phyloP scores from a whole-genome alignment of 1,140 invertebrate genomes.

The Semibalanus balanoides region DNA sequence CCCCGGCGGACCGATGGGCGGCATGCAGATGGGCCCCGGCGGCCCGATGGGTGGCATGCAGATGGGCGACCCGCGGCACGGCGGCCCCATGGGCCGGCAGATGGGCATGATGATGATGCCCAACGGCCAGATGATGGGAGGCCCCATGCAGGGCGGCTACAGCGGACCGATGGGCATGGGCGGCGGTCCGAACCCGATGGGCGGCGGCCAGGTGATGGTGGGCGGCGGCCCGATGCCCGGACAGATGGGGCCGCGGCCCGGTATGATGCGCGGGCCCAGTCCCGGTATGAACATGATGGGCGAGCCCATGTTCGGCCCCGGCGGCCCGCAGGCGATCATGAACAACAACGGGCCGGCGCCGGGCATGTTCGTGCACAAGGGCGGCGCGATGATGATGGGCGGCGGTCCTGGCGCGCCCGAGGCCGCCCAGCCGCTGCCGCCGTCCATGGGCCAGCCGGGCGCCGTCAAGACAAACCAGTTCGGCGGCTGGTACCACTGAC shows the following conservation, averaged over 20 bases:
- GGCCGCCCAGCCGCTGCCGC: slow-evolving; percentile 51
- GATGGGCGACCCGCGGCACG: slow-evolving; percentile 5
- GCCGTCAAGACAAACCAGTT: slow-evolving; percentile 44
- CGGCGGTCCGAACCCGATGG: slow-evolving; percentile 23
- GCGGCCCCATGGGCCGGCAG: slow-evolving; percentile 22
- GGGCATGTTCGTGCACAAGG: slow-evolving; percentile 9
- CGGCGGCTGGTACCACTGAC: slow-evolving; percentile 5
- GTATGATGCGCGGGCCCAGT: background rate
- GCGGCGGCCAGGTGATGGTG: slow-evolving; percentile 28
- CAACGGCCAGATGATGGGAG: slow-evolving; percentile 26
- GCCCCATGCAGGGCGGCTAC: slow-evolving; percentile 22
- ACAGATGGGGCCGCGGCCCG: slow-evolving; percentile 23
- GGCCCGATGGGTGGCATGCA: slow-evolving; percentile 26
- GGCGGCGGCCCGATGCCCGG: slow-evolving; percentile 24
- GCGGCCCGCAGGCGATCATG: slow-evolving; percentile 22
- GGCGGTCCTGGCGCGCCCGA: slow-evolving; percentile 38
- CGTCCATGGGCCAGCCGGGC: slow-evolving; percentile 56
- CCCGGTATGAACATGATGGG: slow-evolving; percentile 19
- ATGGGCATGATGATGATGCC: slow-evolving; percentile 26
- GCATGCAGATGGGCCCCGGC: slow-evolving; percentile 21
- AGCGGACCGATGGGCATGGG: slow-evolving; percentile 24
- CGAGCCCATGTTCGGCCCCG: slow-evolving; percentile 21
- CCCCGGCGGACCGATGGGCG: slow-evolving; percentile 20
- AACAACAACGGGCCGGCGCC: slow-evolving; percentile 13
- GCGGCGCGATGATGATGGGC: slow-evolving; percentile 6